These are phyloP conservation scores for Acleris literana DNA, from an alignment of 2,888 invertebrate genomes.

Conservation along the genomic window DNA sequence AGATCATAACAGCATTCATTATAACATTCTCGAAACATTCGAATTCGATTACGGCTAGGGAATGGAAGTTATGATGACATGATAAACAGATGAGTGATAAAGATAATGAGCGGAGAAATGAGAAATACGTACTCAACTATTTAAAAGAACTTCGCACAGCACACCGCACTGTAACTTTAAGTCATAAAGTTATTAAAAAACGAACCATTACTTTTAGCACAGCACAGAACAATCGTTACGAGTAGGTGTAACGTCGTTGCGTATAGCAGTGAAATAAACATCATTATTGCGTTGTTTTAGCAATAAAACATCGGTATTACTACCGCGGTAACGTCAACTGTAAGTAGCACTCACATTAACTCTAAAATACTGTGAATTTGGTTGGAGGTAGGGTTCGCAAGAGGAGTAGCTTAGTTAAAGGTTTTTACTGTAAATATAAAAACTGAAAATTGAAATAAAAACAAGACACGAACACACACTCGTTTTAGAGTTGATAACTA, in stretches of 20 bases:
- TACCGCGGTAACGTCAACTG: constrained; percentile 3
- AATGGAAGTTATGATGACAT: no score
- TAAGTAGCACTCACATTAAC: constrained; percentile 8
- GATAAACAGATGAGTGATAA: no score
- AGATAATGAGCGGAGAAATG: no score
- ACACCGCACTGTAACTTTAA: no score
- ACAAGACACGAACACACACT: no score
- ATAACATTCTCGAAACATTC: neutral
- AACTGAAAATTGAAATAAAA: no score
- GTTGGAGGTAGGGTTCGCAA: neutral
- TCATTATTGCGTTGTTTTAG: constrained; percentile 22
- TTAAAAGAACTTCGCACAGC: no score
- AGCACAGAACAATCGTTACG: constrained; percentile 13
- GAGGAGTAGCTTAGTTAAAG: no score
- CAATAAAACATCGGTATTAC: constrained; percentile 26
- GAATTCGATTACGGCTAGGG: no score
- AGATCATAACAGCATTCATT: neutral
- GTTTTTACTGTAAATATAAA: no score
- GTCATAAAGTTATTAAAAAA: neutral
- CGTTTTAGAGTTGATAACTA: no score
- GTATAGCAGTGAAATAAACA: constrained; percentile 19
- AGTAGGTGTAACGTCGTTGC: constrained; percentile 9
- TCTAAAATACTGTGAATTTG: constrained; percentile 11
- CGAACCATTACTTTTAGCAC: neutral
- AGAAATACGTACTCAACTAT: no score